Percentiles rank a stretch among this genome's conserved stretches.
Evolutionary conservation across 2,888 invertebrate species (phyloP).

Genomic region (Eledona agricola): DNA sequence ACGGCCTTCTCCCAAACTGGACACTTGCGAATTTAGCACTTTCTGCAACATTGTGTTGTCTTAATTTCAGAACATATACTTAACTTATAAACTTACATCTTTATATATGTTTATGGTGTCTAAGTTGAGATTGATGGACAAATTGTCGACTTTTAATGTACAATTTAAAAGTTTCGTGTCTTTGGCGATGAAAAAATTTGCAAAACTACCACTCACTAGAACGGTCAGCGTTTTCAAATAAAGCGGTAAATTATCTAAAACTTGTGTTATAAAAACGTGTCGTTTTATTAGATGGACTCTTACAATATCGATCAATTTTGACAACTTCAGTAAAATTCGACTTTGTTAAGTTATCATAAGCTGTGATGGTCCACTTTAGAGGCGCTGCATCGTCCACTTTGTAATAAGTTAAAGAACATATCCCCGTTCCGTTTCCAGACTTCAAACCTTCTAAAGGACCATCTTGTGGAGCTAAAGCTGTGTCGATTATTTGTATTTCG

Average conservation of each 20-base stretch:
- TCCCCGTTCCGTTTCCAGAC: no score
- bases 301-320: conserved; percentile 5
- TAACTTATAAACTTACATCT: conserved; percentile 5
- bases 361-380: conserved; percentile 7
- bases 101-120: background rate
- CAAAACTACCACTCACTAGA: background rate
- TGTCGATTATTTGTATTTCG: background rate
- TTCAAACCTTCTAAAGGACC: conserved; percentile 1
- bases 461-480: background rate
- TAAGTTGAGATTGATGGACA: conserved; percentile 1
- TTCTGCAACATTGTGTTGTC: no score
- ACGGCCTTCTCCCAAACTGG: conserved; percentile 4
- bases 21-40: background rate
- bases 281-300: conserved; percentile 2
- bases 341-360: conserved; percentile 2
- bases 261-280: background rate
- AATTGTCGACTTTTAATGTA: conserved; percentile 6
- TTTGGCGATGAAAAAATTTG: background rate
- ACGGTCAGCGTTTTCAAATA: background rate
- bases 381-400: background rate
- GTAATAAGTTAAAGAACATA: conserved; percentile 4
- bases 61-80: background rate
- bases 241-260: conserved; percentile 9
- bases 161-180: conserved; percentile 6
- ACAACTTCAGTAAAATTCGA: conserved; percentile 4